A percentile compares a stretch with the other conserved stretches of the same genome.
phyloP scores from a whole-genome alignment of 2,113 vertebrate genomes.

The Trematocara unimaculatum region DNA sequence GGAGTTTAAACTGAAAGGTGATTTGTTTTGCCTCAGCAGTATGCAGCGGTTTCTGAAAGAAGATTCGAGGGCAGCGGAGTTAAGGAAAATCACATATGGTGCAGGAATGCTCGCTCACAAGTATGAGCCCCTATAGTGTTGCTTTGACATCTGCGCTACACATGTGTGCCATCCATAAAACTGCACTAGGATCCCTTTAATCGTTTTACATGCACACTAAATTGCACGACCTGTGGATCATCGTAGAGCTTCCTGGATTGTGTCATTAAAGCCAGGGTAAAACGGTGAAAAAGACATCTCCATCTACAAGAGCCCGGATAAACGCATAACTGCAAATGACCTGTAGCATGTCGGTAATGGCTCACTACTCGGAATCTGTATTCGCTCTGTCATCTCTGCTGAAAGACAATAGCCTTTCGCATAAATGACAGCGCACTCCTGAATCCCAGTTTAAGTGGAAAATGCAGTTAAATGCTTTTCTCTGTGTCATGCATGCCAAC shows the following conservation, averaged over 20 bases:
- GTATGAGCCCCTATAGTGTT: background rate
- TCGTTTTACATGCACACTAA: background rate
- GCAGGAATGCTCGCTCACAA: conserved; percentile 45
- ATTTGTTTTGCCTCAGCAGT: background rate
- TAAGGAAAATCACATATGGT: conserved; percentile 23
- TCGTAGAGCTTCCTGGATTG: background rate
- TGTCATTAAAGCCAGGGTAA: background rate
- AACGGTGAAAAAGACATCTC: background rate
- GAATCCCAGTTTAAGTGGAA: conserved; percentile 1
- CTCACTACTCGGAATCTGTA: background rate
- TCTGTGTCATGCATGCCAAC: background rate
- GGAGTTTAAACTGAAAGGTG: background rate
- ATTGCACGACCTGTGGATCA: background rate
- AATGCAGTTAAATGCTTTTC: background rate
- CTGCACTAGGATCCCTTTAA: conserved; percentile 23
- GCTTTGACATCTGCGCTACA: conserved; percentile 60
- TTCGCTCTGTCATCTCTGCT: background rate
- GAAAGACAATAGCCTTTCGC: conserved; percentile 25
- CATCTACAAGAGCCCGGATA: background rate
- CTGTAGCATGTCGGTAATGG: background rate
- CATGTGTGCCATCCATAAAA: conserved; percentile 33
- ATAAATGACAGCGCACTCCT: conserved; percentile 2
- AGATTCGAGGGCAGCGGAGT: background rate
- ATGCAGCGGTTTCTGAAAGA: background rate
- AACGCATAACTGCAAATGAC: conserved; percentile 7